Conservation (phyloP, 2,113 vertebrate genomes). For the Recurvirostra avosetta region DNA sequence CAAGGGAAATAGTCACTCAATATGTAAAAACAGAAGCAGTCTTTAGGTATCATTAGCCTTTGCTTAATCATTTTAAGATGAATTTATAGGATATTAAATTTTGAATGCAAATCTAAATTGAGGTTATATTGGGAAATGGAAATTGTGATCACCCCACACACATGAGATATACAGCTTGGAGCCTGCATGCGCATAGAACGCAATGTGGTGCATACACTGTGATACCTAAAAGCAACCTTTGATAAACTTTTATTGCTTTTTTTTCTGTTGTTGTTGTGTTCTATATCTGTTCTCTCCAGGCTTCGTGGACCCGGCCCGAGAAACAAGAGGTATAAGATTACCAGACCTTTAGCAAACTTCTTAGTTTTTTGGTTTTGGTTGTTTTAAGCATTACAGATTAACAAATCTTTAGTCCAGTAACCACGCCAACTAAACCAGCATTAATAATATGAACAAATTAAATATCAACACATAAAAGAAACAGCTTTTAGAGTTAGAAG, state of each 20-base stretch:
- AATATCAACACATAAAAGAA: neutral
- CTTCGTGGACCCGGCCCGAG: constrained; percentile 98
- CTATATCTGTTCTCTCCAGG: constrained; percentile 96
- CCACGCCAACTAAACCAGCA: constrained; percentile 61
- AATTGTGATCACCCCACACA: neutral
- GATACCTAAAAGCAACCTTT: constrained; percentile 64
- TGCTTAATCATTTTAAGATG: neutral
- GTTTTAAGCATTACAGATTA: constrained; percentile 66
- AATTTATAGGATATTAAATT: neutral
- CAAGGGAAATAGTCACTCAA: neutral
- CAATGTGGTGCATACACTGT: constrained; percentile 21
- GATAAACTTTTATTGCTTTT: constrained; percentile 78
- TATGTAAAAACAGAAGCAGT: neutral
- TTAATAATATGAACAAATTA: constrained; percentile 25
- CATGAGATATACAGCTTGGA: neutral
- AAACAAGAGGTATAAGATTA: constrained; percentile 96
- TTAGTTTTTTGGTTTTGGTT: constrained; percentile 46
- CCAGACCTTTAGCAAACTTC: constrained; percentile 79
- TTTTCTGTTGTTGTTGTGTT: constrained; percentile 79
- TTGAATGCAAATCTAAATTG: neutral
- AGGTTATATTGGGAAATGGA: neutral
- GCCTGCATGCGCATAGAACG: constrained; percentile 75
- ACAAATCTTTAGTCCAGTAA: constrained; percentile 67
- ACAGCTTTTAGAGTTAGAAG: constrained; percentile 64
- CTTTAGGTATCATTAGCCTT: neutral